Evolutionary conservation across 1,140 invertebrate species (phyloP).

Genomic region (Lutraria rhynchaena): DNA sequence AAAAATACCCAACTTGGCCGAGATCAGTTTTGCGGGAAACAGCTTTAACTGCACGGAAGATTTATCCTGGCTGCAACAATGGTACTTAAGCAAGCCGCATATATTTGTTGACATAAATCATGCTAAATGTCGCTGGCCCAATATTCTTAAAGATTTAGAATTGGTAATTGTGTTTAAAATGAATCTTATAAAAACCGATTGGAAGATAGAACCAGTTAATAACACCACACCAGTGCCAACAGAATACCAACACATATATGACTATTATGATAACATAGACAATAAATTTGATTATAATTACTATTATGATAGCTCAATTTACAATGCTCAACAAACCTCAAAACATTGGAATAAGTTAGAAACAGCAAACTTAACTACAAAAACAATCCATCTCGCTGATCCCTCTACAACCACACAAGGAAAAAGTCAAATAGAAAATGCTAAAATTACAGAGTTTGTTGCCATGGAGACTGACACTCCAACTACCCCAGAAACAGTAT

Average conservation of each 20-base stretch:
- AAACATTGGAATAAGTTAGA: no score
- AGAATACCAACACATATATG: background rate
- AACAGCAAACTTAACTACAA: background rate
- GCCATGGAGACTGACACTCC: background rate
- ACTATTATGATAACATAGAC: background rate
- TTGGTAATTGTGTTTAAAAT: no score
- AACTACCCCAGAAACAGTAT: background rate
- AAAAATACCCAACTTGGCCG: slow-evolving; percentile 86
- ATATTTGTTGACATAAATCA: slow-evolving; percentile 72
- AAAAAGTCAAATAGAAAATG: background rate
- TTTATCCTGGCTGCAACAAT: slow-evolving; percentile 77
- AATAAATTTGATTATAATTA: slow-evolving; percentile 15
- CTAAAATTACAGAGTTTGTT: background rate
- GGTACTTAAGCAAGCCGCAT: slow-evolving; percentile 72
- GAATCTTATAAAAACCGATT: no score
- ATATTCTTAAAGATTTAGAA: slow-evolving; percentile 63
- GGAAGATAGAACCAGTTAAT: background rate
- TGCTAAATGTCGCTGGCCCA: slow-evolving; percentile 73
- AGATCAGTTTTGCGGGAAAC: slow-evolving; percentile 80
- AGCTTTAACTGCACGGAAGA: slow-evolving; percentile 80
- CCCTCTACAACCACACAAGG: background rate
- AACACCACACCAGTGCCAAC: background rate
- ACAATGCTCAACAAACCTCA: no score
- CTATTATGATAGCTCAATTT: background rate
- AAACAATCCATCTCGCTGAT: background rate